Evolutionary conservation across 2,797 vertebrate genomes (phyloP).

Genomic region (Tragelaphus eurycerus): DNA sequence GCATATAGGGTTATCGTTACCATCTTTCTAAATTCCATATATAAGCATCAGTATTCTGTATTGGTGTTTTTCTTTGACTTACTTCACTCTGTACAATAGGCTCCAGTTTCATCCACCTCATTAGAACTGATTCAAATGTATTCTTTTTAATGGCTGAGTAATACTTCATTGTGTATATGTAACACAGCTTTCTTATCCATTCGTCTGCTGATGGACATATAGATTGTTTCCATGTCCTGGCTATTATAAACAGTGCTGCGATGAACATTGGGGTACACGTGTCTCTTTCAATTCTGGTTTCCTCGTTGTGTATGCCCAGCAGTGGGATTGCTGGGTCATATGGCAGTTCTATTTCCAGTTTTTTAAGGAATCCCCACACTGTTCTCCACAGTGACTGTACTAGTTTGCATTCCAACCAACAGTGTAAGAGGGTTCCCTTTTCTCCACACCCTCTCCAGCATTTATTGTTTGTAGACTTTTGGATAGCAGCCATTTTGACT

Average conservation of each 20-base stretch:
- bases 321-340: too few relatives aligned
- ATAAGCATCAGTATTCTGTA: neutral
- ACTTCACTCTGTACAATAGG: neutral
- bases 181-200: neutral
- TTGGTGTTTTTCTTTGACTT: neutral
- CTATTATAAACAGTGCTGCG: neutral
- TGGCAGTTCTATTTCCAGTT: too few relatives aligned
- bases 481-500: too few relatives aligned
- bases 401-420: too few relatives aligned
- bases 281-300: neutral
- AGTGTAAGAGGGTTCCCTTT: too few relatives aligned
- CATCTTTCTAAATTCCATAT: neutral
- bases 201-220: neutral
- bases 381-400: too few relatives aligned
- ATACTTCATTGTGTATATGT: neutral
- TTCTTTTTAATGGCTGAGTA: neutral
- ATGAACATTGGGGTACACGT: neutral
- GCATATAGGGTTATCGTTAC: neutral
- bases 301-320: too few relatives aligned
- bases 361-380: too few relatives aligned
- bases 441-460: too few relatives aligned
- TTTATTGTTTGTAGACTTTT: too few relatives aligned
- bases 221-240: neutral
- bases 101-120: neutral
- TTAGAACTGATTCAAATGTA: neutral